Evolutionary conservation across 2,888 invertebrate species (phyloP).

Genomic region (Saturnia pavonia): DNA sequence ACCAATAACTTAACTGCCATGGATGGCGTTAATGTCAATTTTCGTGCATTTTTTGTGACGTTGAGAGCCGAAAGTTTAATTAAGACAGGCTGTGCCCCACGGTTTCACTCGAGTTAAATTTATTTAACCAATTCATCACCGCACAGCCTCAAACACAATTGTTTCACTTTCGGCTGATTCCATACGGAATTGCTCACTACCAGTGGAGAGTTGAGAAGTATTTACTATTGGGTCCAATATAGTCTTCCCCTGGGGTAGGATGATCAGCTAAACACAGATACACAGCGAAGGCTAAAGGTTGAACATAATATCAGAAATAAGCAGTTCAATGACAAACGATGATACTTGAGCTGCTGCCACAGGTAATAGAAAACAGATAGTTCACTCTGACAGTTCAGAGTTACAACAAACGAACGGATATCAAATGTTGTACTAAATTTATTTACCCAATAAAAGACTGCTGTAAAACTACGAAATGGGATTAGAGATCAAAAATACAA

Average conservation of each 20-base stretch:
- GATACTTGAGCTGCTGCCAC: conserved; percentile 10
- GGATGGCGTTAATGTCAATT: no score
- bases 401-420: not conserved
- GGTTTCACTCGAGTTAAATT: no score
- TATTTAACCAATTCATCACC: no score
- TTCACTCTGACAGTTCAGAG: not conserved
- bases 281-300: not conserved
- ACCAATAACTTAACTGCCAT: no score
- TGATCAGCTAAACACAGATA: not conserved
- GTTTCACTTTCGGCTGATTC: no score
- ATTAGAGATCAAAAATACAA: no score
- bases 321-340: conserved; percentile 36
- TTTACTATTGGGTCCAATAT: not conserved
- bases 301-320: conserved; percentile 16
- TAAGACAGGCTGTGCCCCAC: no score
- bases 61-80: no score
- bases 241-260: not conserved
- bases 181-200: no score
- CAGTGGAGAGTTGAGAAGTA: not conserved
- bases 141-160: no score
- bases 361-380: not conserved
- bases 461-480: no score
- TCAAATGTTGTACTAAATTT: not conserved
- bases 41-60: no score
- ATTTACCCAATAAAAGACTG: not conserved